A percentile compares a stretch with the other conserved stretches of the same genome.
phyloP scores from a whole-genome alignment of 2,888 invertebrate species.

The Tiliacea aurago region DNA sequence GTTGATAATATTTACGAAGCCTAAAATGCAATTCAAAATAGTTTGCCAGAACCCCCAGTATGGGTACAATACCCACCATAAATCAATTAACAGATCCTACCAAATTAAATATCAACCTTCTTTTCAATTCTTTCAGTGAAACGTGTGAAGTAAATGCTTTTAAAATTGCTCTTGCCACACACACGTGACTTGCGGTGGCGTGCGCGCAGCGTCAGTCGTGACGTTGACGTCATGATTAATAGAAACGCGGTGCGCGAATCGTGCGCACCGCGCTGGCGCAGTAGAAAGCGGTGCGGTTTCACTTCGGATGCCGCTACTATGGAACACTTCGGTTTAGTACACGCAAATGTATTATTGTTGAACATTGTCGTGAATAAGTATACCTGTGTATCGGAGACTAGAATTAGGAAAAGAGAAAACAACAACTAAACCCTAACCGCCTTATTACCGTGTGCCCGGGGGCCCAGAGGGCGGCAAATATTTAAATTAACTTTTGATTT shows the following conservation, averaged over 20 bases:
- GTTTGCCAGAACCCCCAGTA: too few relatives aligned
- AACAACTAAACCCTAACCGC: too few relatives aligned
- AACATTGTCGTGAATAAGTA: too few relatives aligned
- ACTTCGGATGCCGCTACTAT: constrained; percentile 63
- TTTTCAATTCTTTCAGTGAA: constrained; percentile 34
- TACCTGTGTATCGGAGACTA: background rate
- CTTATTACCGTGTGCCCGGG: too few relatives aligned
- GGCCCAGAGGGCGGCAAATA: too few relatives aligned
- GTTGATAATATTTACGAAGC: too few relatives aligned
- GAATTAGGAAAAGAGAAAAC: too few relatives aligned
- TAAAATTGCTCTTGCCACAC: constrained; percentile 52
- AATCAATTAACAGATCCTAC: too few relatives aligned
- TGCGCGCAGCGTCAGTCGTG: constrained; percentile 72
- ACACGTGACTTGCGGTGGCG: constrained; percentile 63
- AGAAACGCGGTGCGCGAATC: constrained; percentile 76
- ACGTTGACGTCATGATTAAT: constrained; percentile 76
- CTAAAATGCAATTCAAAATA: too few relatives aligned
- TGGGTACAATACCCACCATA: background rate
- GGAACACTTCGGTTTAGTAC: constrained; percentile 27
- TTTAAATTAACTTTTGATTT: too few relatives aligned
- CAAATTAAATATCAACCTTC: too few relatives aligned
- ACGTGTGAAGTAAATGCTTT: constrained; percentile 41
- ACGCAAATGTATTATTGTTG: constrained; percentile 1
- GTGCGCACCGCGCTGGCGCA: constrained; percentile 70
- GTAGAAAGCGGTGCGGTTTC: constrained; percentile 80